These are phyloP conservation scores for Rattus rattus DNA, from an alignment of 2,113 vertebrate genomes.

Conservation along the genomic window DNA sequence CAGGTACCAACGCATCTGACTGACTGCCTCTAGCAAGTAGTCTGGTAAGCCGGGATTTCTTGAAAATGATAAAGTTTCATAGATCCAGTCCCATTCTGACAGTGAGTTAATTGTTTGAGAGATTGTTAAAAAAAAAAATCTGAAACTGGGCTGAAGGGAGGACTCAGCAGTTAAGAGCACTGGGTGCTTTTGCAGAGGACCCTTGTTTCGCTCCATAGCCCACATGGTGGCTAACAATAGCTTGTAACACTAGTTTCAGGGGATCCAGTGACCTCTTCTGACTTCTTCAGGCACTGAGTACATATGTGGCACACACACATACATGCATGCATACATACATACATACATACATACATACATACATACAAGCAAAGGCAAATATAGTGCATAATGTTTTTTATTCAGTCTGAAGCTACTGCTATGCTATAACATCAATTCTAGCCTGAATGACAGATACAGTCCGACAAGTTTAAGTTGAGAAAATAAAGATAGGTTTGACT, in stretches of 20 bases:
- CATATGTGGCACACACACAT: not conserved
- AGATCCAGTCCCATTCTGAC: not conserved
- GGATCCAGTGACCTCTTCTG: not conserved
- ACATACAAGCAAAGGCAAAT: not conserved
- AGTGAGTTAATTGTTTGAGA: slow-evolving; percentile 25
- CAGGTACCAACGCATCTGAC: not conserved
- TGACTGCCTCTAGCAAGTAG: slow-evolving; percentile 74
- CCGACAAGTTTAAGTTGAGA: not conserved
- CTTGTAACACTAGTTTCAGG: not conserved
- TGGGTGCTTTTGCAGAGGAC: not conserved
- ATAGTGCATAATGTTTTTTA: not conserved
- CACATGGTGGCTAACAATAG: not conserved
- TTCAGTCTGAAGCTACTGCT: not conserved
- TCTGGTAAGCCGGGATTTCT: slow-evolving; percentile 14
- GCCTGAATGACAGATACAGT: not conserved
- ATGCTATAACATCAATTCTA: not conserved
- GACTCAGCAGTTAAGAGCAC: not conserved
- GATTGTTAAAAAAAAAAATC: not conserved
- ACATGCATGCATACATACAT: not conserved
- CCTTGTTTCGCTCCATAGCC: too few relatives aligned
- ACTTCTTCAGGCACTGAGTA: not conserved
- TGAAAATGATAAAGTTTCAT: slow-evolving; percentile 54
- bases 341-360: not conserved
- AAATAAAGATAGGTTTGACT: not conserved
- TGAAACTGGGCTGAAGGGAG: not conserved